Conservation (phyloP, 2,888 invertebrate species). For the Drosophila vallismaia region DNA sequence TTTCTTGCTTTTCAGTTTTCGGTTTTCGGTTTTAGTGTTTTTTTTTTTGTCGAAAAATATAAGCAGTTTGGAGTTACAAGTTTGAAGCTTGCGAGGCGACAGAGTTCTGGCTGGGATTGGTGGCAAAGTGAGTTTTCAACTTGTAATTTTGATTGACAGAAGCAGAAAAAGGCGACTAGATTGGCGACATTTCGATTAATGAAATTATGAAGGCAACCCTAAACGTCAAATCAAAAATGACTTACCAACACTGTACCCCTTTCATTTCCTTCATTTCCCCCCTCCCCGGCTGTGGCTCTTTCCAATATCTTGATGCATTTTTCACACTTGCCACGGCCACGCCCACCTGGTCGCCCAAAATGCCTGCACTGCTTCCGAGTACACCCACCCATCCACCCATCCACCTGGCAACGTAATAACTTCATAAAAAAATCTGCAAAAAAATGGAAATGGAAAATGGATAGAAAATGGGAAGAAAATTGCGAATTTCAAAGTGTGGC, state of each 20-base stretch:
- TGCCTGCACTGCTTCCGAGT: conserved; percentile 60
- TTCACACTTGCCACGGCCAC: conserved; percentile 67
- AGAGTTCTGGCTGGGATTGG: not conserved
- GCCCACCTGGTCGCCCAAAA: conserved; percentile 45
- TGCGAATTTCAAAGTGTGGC: conserved; percentile 35
- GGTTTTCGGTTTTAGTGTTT: too few relatives aligned
- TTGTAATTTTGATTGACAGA: too few relatives aligned
- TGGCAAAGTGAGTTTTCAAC: too few relatives aligned
- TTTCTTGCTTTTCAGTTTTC: not conserved
- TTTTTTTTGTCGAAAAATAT: not conserved
- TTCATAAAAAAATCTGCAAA: conserved; percentile 48
- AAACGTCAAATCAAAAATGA: too few relatives aligned
- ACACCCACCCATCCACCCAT: conserved; percentile 61
- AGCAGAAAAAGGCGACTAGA: too few relatives aligned
- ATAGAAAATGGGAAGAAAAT: conserved; percentile 24
- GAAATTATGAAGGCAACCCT: too few relatives aligned
- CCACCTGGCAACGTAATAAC: conserved; percentile 58
- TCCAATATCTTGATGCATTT: conserved; percentile 48
- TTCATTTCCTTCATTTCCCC: conserved; percentile 1
- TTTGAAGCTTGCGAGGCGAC: not conserved
- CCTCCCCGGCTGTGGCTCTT: not conserved
- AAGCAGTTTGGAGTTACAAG: too few relatives aligned
- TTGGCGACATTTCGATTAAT: too few relatives aligned
- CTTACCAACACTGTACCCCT: too few relatives aligned
- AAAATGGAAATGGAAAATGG: conserved; percentile 61